Percentiles rank a stretch among this genome's conserved stretches.
phyloP scores from a whole-genome alignment of 2,888 invertebrate species.

The Rhagophthalmus giganteus region DNA sequence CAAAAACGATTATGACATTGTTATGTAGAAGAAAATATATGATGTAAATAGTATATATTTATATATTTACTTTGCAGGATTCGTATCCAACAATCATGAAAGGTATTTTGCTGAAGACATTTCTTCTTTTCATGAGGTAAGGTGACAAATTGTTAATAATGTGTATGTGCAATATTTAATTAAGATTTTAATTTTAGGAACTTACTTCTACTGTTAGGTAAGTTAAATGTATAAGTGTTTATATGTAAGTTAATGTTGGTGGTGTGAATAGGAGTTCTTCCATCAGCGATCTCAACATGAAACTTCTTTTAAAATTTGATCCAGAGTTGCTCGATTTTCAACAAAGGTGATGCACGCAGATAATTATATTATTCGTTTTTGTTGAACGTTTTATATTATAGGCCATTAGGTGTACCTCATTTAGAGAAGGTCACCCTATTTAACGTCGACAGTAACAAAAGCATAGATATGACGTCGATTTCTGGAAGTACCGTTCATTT shows the following conservation, averaged over 20 bases:
- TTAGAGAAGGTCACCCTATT: slow-evolving; percentile 83
- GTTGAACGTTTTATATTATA: slow-evolving; percentile 56
- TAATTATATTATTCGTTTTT: too few relatives aligned
- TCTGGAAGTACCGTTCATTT: slow-evolving; percentile 94
- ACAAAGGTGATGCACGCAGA: slow-evolving; percentile 60
- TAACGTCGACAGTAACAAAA: slow-evolving; percentile 84
- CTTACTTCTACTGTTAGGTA: slow-evolving; percentile 50
- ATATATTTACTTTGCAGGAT: slow-evolving; percentile 61
- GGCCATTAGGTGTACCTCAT: slow-evolving; percentile 85
- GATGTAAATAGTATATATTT: slow-evolving; percentile 56
- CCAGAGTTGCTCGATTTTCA: slow-evolving; percentile 71
- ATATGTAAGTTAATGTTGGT: slow-evolving; percentile 2
- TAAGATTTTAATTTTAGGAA: slow-evolving; percentile 53
- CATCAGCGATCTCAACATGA: slow-evolving; percentile 47
- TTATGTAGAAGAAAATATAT: slow-evolving; percentile 37
- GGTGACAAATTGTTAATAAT: too few relatives aligned
- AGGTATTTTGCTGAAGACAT: slow-evolving; percentile 70
- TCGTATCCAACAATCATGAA: slow-evolving; percentile 71
- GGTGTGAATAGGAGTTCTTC: slow-evolving; percentile 23
- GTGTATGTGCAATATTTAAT: too few relatives aligned
- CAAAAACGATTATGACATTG: not conserved
- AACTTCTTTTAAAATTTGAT: slow-evolving; percentile 62
- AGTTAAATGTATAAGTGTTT: slow-evolving; percentile 10
- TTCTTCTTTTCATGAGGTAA: slow-evolving; percentile 61
- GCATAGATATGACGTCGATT: slow-evolving; percentile 89